Evolutionary conservation across 2,888 invertebrate genomes (phyloP).

Genomic region (Oligia latruncula): DNA sequence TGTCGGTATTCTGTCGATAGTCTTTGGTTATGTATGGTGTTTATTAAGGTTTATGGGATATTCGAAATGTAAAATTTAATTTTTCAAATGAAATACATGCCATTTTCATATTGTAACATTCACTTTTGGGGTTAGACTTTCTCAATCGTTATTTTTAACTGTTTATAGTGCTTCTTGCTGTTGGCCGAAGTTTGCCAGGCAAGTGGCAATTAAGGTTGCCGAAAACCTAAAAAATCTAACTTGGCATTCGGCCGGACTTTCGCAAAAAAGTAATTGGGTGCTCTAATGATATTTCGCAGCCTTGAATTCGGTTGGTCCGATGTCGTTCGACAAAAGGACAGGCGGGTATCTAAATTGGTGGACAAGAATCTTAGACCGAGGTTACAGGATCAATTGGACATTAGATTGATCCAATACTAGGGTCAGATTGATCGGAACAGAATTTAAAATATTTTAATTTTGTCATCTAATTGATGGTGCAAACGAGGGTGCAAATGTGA

Average conservation of each 20-base stretch:
- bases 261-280: conserved; percentile 34
- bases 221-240: conserved; percentile 8
- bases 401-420: not conserved
- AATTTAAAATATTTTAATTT: not conserved
- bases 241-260: not conserved
- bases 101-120: too few relatives aligned
- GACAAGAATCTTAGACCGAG: conserved; percentile 1
- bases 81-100: not conserved
- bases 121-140: not conserved
- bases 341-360: conserved; percentile 23
- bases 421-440: not conserved
- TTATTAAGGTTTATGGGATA: conserved; percentile 17
- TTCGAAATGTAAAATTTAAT: conserved; percentile 8
- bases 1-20: conserved; percentile 8
- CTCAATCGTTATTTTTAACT: not conserved
- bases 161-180: not conserved
- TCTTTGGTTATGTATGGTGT: conserved; percentile 17
- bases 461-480: not conserved
- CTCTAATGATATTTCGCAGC: conserved; percentile 28
- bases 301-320: conserved; percentile 23
- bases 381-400: not conserved
- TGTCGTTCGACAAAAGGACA: conserved; percentile 11
- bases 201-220: conserved; percentile 7
- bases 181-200: not conserved
- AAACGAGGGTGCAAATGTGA: not conserved